Evolutionary conservation across 2,888 invertebrate genomes (phyloP), one percentile per base, ranked within the genome.

Genomic region (Thereva nobilitata): DNA sequence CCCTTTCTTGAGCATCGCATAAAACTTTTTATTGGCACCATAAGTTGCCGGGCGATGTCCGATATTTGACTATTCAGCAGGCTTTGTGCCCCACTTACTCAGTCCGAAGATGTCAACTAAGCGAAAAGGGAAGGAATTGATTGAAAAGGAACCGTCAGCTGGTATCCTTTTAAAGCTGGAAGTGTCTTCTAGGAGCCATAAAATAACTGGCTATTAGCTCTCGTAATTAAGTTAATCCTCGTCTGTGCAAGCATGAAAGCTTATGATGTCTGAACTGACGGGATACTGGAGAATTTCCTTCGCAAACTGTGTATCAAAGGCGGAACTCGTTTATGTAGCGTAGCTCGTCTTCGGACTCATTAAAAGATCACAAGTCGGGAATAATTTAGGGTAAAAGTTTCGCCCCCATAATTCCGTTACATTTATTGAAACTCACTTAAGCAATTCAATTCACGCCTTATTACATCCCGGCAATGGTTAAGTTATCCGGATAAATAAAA

Each of bases 151-250:
- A 2, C 23, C 49, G 50, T 38, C 61, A 45, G 61, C 41, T 61
- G 61, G 23, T 2, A 23, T 23, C 50, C 61, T 61, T 61, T 61
- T 61, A 37, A 61, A 61, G 55, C 38, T 41, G 41, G 61, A 61
- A 50, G 23, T 50, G 61, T 41, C 61, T 38, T 41, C 34, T 50
- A n/a, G 40, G 61, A 34, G 37, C 50, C 50, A 50, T 61, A 61
- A 61, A 61, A 61, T 61, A 50, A 41, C 61, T 61, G 50, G 61
- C 41, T 61, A 49, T 61, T 50, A 50, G 50, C 50, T 50, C 61
- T 23, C 50, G 50, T 61, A 61, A 61, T 61, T 61, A 61, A 61
- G 61, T 61, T 61, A 61, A 61, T 61, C 61, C 61, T 49, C 40
- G 61, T 49, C 50, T 40, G 57, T 42, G 42, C 50, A 23, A 34